Evolutionary conservation across 2,113 vertebrate genomes (phyloP).

Genomic region (Oncorhynchus keta): DNA sequence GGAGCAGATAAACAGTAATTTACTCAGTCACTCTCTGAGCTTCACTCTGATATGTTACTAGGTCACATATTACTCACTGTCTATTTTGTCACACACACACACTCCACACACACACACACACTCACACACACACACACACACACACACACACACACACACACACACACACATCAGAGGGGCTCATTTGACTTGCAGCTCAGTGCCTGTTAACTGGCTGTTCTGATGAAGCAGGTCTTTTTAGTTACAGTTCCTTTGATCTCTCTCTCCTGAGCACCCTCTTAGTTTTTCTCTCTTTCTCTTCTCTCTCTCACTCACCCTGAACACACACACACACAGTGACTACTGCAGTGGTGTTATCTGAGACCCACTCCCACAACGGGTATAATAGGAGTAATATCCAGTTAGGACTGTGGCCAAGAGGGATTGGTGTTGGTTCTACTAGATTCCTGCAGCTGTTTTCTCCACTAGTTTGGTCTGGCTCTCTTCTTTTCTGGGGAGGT

Average conservation of each 20-base stretch:
- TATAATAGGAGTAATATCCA: slow-evolving; percentile 41
- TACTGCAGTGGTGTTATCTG: not conserved
- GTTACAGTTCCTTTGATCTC: slow-evolving; percentile 7
- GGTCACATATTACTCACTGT: no score
- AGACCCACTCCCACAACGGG: slow-evolving; percentile 9
- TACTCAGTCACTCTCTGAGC: not conserved
- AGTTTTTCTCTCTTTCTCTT: not conserved
- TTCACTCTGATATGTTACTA: not conserved
- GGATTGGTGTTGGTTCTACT: slow-evolving; percentile 20
- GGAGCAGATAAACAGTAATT: not conserved
- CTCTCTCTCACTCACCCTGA: not conserved
- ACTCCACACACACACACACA: no score
- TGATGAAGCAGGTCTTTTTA: slow-evolving; percentile 1
- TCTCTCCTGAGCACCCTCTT: not conserved
- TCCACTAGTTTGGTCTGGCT: not conserved
- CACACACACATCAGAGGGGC: not conserved
- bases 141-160: slow-evolving; percentile 4
- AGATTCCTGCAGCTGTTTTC: slow-evolving; percentile 20
- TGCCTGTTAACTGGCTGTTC: not conserved
- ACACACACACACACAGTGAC: not conserved
- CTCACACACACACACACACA: not conserved
- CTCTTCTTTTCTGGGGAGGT: no score
- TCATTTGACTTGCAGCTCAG: not conserved
- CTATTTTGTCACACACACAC: not conserved
- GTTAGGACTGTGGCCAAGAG: slow-evolving; percentile 27